Base-by-base conservation (phyloP, 2,797 vertebrate genomes). In the Cyclura pinguis region DNA sequence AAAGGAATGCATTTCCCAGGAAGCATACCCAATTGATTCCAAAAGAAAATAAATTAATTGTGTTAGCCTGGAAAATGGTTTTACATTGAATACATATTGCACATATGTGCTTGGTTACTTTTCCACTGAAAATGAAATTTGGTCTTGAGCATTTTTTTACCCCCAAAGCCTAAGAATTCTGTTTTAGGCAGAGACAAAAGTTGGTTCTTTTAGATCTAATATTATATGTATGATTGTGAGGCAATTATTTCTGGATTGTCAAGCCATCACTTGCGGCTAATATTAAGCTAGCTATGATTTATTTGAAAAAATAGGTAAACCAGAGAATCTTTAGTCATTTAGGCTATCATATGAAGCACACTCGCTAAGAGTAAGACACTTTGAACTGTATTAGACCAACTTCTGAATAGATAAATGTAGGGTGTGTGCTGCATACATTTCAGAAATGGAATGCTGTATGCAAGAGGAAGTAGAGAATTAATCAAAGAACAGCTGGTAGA, bases 401-500 rank as follows among this genome's bases (percentile, higher is more conserved):
- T 82, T 80, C 67, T 52, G 64, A 57, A 9, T 22, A 42, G 73
- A 47, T 73, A 73, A 14, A n/a, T 73, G 42, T 64, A 64, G 42
- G 72, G 52, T 27, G 84, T 76, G 9, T 6, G n/a, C 13, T 77
- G 42, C 22, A 76, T 64, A 83, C 64, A 52, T 50, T 84, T 2
- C 38, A 24, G 52, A 69, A 73, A 32, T 82, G n/a, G 64, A 77
- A 50, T 22, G 12, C 6, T 55, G 27, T 72, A 13, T 89, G 50
- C 57, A 52, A 83, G 32, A 78, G 62, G 42, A 22, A 87, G 38
- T 14, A 2, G 42, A 74, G n/a, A 69, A 64, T 74, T 27, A 89
- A 83, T 83, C 52, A 86, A 83, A 50, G n/a, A 69, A 57, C 78
- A 62, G 59, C 57, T 89, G 64, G n/a, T 72, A 76, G 42, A 73